These are phyloP conservation scores for Phoeniculus purpureus DNA, from an alignment of 2,797 vertebrate species.

Conservation along the genomic window DNA sequence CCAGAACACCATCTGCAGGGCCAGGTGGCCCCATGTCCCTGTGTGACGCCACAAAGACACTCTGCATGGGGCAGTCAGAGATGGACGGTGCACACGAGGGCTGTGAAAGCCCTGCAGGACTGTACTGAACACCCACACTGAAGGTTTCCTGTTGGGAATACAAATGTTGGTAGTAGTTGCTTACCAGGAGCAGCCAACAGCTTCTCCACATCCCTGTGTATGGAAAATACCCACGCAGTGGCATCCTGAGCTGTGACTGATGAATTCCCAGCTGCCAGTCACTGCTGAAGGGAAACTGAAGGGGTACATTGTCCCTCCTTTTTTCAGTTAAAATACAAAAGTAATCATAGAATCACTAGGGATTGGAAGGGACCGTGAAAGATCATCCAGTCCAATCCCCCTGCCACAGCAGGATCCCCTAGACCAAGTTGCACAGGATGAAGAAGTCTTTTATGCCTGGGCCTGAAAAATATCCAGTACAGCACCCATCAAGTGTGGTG, in stretches of 20 bases:
- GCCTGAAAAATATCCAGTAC: not conserved
- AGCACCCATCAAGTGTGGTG: not conserved
- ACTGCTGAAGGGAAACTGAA: not conserved
- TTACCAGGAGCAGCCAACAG: constrained; percentile 53
- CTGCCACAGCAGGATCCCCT: too few relatives aligned
- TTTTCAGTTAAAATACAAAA: not conserved
- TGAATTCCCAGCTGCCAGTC: constrained; percentile 24
- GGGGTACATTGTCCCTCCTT: not conserved
- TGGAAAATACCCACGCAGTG: constrained; percentile 63
- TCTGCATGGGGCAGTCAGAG: constrained; percentile 33
- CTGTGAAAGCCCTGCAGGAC: not conserved
- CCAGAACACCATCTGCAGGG: constrained; percentile 77
- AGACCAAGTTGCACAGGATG: not conserved
- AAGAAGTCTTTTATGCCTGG: not conserved
- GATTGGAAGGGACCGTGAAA: too few relatives aligned
- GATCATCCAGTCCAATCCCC: too few relatives aligned
- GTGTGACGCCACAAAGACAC: constrained; percentile 74
- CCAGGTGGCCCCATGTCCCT: constrained; percentile 75
- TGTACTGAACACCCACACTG: constrained; percentile 45
- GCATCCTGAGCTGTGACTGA: not conserved
- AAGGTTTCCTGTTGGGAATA: constrained; percentile 49
- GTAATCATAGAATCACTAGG: too few relatives aligned
- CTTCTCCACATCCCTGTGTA: not conserved
- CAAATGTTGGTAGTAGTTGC: not conserved
- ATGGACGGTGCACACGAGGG: not conserved